Evolutionary conservation across 2,797 vertebrate species (phyloP).

Genomic region (Scyliorhinus canicula): DNA sequence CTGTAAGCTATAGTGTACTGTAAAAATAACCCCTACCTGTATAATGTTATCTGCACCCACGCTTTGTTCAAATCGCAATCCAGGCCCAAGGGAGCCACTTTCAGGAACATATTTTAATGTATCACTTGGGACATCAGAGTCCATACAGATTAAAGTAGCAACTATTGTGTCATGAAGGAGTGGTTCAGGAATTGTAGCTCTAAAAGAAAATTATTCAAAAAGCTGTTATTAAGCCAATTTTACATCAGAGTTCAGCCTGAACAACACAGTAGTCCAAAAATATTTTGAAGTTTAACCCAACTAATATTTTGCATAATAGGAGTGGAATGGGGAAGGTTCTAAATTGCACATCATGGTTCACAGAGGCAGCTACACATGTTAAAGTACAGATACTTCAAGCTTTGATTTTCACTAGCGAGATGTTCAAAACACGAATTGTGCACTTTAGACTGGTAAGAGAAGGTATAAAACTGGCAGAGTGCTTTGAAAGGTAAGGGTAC

Average conservation of each 20-base stretch:
- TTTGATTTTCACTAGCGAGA: too few species aligned
- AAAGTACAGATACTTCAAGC: too few species aligned
- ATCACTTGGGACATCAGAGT: slow-evolving; percentile 46
- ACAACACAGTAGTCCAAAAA: background rate
- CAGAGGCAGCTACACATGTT: too few species aligned
- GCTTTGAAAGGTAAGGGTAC: too few species aligned
- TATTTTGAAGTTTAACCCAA: background rate
- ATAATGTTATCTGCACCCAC: slow-evolving; percentile 41
- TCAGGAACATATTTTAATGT: slow-evolving; percentile 35
- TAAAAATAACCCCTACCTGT: slow-evolving; percentile 43
- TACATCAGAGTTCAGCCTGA: background rate
- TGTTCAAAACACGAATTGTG: too few species aligned
- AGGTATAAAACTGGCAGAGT: too few species aligned
- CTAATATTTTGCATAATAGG: background rate
- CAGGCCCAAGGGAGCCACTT: slow-evolving; percentile 40
- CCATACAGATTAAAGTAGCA: slow-evolving; percentile 43
- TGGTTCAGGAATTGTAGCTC: background rate
- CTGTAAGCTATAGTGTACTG: background rate
- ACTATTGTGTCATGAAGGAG: slow-evolving; percentile 46
- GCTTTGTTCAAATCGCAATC: slow-evolving; percentile 47
- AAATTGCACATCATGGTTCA: too few species aligned
- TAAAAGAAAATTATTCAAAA: slow-evolving; percentile 19
- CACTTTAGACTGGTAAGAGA: too few species aligned
- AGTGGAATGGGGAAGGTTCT: too few species aligned
- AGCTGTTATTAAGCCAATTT: background rate